Evolutionary conservation across 2,888 invertebrate genomes (phyloP).

Genomic region (Drosophila antonietae): DNA sequence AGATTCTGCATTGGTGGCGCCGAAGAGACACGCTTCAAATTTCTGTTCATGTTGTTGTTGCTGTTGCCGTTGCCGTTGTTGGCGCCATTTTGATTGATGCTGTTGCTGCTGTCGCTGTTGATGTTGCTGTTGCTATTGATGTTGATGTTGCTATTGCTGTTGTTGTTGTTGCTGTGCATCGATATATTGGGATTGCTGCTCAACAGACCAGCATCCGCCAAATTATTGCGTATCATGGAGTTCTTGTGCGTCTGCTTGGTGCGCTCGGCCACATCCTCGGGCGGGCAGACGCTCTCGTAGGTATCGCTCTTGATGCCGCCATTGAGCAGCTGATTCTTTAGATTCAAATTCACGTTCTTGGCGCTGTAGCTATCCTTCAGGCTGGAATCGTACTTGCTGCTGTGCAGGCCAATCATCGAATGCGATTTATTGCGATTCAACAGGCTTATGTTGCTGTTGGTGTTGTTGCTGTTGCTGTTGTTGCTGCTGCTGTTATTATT

Average conservation of each 20-base stretch:
- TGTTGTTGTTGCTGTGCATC: slow-evolving; percentile 46
- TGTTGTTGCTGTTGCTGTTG: slow-evolving; percentile 28
- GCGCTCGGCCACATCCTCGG: slow-evolving; percentile 84
- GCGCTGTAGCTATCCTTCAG: slow-evolving; percentile 77
- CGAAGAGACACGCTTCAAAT: slow-evolving; percentile 87
- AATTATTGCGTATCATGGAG: slow-evolving; percentile 82
- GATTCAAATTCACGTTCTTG: slow-evolving; percentile 80
- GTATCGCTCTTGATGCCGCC: slow-evolving; percentile 84
- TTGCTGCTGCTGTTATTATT: slow-evolving; percentile 7
- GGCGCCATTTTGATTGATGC: slow-evolving; percentile 51
- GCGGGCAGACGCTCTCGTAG: slow-evolving; percentile 85
- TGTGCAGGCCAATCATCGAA: slow-evolving; percentile 82
- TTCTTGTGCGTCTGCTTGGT: slow-evolving; percentile 83
- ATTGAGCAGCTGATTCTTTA: slow-evolving; percentile 81
- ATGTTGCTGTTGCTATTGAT: slow-evolving; percentile 6
- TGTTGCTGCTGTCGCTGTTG: slow-evolving; percentile 59
- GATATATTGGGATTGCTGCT: slow-evolving; percentile 57
- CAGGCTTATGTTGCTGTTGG: slow-evolving; percentile 54
- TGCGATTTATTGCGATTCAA: slow-evolving; percentile 84
- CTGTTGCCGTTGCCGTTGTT: slow-evolving; percentile 25
- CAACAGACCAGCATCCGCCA: slow-evolving; percentile 54
- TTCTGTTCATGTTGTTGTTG: slow-evolving; percentile 71
- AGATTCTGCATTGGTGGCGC: slow-evolving; percentile 85
- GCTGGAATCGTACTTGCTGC: slow-evolving; percentile 80
- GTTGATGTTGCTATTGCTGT: slow-evolving; percentile 39